Evolutionary conservation across 2,113 vertebrate genomes (phyloP), one percentile per base, ranked within the genome.

Genomic region (Oncorhynchus mykiss): DNA sequence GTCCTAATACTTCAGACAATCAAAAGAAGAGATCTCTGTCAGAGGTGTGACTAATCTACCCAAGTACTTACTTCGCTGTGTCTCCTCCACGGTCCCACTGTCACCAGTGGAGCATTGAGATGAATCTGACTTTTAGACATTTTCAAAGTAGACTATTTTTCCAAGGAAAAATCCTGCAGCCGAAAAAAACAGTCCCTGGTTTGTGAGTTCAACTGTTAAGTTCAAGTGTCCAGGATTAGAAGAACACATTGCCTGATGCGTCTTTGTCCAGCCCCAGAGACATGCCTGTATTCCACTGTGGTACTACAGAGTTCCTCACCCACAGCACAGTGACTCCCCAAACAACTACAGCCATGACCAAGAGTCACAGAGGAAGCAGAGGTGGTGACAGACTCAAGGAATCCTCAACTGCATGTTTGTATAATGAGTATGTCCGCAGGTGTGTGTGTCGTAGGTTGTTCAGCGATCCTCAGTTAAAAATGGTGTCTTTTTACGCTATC

Each of bases 1-100:
- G 64, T 66, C 64, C 12, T 24, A 12, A 13, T 14, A 13, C 22
- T 24, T 27, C 22, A 24, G 24, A 25, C 22, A 24, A 65, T 25
- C 62, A 65, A 22, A 22, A 22, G 2, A 22, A 45, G 24, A 65
- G 8, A 24, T 27, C 66, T 16, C 65, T 31, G 16, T 14, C 27
- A 13, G 27, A 11, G 9, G 27, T 25, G 25, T 29, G 20, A 49
- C 3, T 20, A 11, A 31, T 34, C 31, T 34, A 68, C 29, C 24
- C 2, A 13, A 20, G 31, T 85, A 92, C 91, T 91, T 78, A 91
- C 91, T 74, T 57, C 45, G 48, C n/a, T 77, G 70, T 80, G 78
- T 73, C 81, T 87, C 67, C 14, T 89, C 87, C 88, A 87, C 76
- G 71, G 82, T 24, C 73, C 27, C 76, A 82, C 85, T 68, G 80